Evolutionary conservation across 1,140 invertebrate species (phyloP).

Genomic region (Drosophila varians): DNA sequence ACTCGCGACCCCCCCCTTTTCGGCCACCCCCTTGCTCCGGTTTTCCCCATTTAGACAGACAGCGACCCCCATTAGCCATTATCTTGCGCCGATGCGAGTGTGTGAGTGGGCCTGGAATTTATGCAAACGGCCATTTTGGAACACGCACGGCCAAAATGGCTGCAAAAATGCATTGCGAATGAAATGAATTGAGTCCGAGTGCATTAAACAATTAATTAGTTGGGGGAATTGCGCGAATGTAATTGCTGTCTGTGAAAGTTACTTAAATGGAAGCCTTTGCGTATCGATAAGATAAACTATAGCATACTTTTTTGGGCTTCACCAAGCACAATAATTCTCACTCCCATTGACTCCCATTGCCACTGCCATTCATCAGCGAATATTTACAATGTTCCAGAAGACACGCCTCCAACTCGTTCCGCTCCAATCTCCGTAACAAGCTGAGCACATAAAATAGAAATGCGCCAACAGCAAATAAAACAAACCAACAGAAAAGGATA

Average conservation of each 20-base stretch:
- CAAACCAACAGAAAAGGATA: conserved; percentile 25
- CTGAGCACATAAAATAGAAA: conserved; percentile 46
- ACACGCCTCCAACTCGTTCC: conserved; percentile 18
- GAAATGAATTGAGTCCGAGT: conserved; percentile 47
- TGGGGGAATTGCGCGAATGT: conserved; percentile 37
- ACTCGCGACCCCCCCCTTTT: conserved; percentile 1
- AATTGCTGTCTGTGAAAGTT: conserved; percentile 37
- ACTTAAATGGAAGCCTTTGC: conserved; percentile 19
- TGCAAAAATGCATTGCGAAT: conserved; percentile 13
- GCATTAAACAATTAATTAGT: conserved; percentile 81
- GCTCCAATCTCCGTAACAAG: conserved; percentile 34
- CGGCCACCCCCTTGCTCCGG: too few species aligned
- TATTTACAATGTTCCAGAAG: conserved; percentile 28
- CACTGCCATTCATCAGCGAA: conserved; percentile 27
- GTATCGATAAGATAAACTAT: conserved; percentile 21
- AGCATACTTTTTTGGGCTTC: neutral
- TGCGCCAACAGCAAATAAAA: conserved; percentile 37
- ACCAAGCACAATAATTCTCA: neutral
- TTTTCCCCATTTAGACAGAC: neutral
- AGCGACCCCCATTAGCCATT: conserved; percentile 57
- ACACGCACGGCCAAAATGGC: conserved; percentile 21
- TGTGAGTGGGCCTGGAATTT: conserved; percentile 26
- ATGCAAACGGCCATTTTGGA: conserved; percentile 58
- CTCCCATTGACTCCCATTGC: neutral
- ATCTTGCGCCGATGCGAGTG: conserved; percentile 38